Percentiles rank a stretch among this genome's conserved stretches.
Evolutionary conservation across 92 coral and sea anemone genomes (phyloP).

Genomic region (Metridium senile): DNA sequence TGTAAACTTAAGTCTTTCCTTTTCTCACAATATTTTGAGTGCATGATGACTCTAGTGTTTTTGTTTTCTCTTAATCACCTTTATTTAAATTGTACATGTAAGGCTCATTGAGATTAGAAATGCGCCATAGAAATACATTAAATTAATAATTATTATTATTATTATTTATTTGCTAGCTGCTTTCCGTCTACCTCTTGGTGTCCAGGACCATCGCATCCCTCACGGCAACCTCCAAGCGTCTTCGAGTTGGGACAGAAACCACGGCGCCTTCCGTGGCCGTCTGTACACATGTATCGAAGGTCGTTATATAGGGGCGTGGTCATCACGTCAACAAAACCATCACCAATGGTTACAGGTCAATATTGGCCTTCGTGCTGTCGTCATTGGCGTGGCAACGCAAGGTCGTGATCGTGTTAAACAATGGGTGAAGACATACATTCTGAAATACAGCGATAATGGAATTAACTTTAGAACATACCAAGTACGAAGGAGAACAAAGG

Average conservation of each 20-base stretch:
- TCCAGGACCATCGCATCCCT: constrained; percentile 69
- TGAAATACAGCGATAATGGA: constrained; percentile 61
- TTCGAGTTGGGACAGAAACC: constrained; percentile 58
- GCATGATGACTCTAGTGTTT: too few species aligned
- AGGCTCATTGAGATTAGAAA: too few species aligned
- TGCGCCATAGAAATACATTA: too few species aligned
- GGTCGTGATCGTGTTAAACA: constrained; percentile 76
- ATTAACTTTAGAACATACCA: constrained; percentile 60
- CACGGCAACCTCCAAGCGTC: constrained; percentile 73
- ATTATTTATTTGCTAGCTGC: constrained; percentile 28
- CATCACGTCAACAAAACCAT: constrained; percentile 56
- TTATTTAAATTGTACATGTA: too few species aligned
- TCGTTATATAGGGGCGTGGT: constrained; percentile 79
- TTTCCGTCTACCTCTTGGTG: constrained; percentile 77
- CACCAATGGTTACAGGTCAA: constrained; percentile 88
- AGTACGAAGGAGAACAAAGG: constrained; percentile 65
- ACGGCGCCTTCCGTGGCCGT: constrained; percentile 60
- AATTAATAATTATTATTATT: too few species aligned
- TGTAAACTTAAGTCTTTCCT: too few species aligned
- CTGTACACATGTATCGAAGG: constrained; percentile 59
- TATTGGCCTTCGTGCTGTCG: constrained; percentile 48
- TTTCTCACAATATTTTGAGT: too few species aligned
- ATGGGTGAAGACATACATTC: constrained; percentile 76
- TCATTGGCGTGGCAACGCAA: constrained; percentile 75
- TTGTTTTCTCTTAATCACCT: too few species aligned